Base-by-base conservation (phyloP, 2,797 vertebrate species). In the Simalia tracyae region DNA sequence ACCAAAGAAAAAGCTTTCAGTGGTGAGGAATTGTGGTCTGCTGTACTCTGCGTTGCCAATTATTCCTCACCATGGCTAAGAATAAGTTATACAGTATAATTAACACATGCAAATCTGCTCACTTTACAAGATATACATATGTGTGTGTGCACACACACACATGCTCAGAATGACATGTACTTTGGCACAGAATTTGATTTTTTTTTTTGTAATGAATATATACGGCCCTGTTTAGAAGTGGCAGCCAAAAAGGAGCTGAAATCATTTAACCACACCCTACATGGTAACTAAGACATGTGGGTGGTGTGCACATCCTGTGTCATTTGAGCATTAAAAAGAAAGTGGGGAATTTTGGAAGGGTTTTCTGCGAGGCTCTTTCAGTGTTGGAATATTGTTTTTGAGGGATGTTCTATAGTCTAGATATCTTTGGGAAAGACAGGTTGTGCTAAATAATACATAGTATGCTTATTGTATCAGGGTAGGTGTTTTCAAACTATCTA, bases 191-290 rank as follows among this genome's bases (percentile, higher is more conserved):
- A 90, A 89, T 66, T 88, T 31, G 22, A 26, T 36, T 61, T 42
- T 36, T 60, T 61, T 24, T 81, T 63, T 72, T 64, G 72, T 64
- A 87, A 86, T 2, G 50, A 81, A 72, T 61, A 60, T 61, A 54
- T 36, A n/a, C 68, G 60, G 57, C 10, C 50, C 66, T 57, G 31
- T 66, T 92, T 92, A 86, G 46, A 86, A 59, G 63, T 10, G 87
- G 61, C 61, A 89, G 87, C 87, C 89, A 66, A 81, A 81, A 92
- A 84, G 89, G 86, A 72, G 59, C 31, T 76, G 88, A 90, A 90
- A 90, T 90, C 85, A 87, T 59, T 90, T 72, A 92, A n/a, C 92
- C 92, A 84, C 92, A 90, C 86, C 92, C 92, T 90, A 84, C 85
- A 87, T 90, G 86, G 92, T 88, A 90, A 87, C 68, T 68, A 90